phyloP scores from a whole-genome alignment of 64 coral and sea anemone species.

The Astreopora myriophthalma region DNA sequence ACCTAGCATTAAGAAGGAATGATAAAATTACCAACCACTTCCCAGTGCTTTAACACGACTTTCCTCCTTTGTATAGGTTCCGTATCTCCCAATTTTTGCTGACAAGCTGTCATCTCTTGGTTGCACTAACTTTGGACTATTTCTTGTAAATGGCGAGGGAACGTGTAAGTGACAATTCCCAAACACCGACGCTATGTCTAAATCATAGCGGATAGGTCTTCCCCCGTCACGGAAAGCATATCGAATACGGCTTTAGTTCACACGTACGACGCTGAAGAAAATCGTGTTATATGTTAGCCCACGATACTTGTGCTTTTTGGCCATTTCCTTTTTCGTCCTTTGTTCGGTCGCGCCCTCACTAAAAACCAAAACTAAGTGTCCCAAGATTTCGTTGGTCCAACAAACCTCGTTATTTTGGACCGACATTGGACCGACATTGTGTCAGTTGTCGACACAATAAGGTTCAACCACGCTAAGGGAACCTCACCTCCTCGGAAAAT shows the following conservation, averaged over 20 bases:
- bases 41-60: background rate
- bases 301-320: no score
- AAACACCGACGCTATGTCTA: background rate
- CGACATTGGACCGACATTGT: no score
- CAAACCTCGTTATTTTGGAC: no score
- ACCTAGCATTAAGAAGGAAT: background rate
- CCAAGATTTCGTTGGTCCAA: background rate
- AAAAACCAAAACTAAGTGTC: background rate
- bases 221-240: no score
- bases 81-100: slow-evolving; percentile 9
- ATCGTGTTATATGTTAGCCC: no score
- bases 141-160: background rate
- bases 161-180: background rate
- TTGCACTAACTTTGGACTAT: slow-evolving; percentile 2
- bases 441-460: no score
- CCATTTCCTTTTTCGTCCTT: background rate
- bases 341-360: background rate
- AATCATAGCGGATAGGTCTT: no score
- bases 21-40: background rate
- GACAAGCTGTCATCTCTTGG: slow-evolving; percentile 19
- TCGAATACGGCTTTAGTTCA: no score
- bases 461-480: no score
- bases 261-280: background rate
- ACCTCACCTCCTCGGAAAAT: no score
- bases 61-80: background rate